Conservation (phyloP, 1,140 invertebrate genomes). For the Muscidifurax raptorellus region DNA sequence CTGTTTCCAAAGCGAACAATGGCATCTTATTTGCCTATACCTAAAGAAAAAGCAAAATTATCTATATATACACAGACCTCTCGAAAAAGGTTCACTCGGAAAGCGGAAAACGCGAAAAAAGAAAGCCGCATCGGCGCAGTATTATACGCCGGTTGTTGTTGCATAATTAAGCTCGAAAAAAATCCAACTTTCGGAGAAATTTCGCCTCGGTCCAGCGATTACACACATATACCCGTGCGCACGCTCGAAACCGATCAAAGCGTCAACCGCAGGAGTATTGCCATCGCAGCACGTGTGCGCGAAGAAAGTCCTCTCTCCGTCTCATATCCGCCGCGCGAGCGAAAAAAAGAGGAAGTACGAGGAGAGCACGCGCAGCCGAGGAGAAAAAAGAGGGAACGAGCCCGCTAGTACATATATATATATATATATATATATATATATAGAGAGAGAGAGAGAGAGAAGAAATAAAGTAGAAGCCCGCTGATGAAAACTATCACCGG, state of each 20-base stretch:
- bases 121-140: background rate
- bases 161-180: background rate
- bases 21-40: too few species aligned
- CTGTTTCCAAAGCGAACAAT: background rate
- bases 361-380: background rate
- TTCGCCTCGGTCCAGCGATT: background rate
- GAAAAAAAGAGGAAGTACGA: background rate
- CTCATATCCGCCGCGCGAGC: conserved; percentile 14
- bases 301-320: conserved; percentile 12
- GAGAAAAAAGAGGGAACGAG: conserved; percentile 28
- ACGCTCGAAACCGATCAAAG: background rate
- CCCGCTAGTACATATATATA: too few species aligned
- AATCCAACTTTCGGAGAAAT: background rate
- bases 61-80: too few species aligned
- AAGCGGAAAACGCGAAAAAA: background rate
- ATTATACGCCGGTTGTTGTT: background rate
- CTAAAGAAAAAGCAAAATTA: background rate
- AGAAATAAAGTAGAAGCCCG: conserved; percentile 23
- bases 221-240: background rate
- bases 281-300: conserved; percentile 9
- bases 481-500: conserved; percentile 31
- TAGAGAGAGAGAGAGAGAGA: conserved; percentile 35
- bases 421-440: too few species aligned
- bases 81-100: too few species aligned
- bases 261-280: conserved; percentile 12